Conservation (phyloP, 2,888 invertebrate species). For the Selenia dentaria region DNA sequence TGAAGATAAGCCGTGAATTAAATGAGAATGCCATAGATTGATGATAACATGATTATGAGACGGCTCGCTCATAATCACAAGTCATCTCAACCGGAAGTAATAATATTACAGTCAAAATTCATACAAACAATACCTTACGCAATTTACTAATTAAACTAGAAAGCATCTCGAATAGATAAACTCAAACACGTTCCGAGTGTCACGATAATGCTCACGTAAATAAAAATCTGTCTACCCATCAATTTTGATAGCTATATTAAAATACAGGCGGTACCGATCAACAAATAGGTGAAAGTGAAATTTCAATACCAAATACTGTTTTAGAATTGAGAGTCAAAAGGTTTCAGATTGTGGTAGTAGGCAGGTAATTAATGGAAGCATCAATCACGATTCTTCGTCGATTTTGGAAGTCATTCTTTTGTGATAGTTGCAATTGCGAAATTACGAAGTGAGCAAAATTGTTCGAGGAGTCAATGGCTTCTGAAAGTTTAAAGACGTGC, state of each 20-base stretch:
- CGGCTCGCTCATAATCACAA: slow-evolving; percentile 16
- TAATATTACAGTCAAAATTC: slow-evolving; percentile 10
- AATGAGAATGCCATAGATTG: slow-evolving; percentile 24
- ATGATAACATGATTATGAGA: slow-evolving; percentile 25
- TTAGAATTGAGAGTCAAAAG: slow-evolving; percentile 56
- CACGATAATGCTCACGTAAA: slow-evolving; percentile 68
- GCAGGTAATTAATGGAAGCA: slow-evolving; percentile 71
- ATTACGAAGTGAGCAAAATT: slow-evolving; percentile 32
- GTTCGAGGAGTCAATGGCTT: slow-evolving; percentile 43
- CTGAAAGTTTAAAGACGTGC: slow-evolving; percentile 23
- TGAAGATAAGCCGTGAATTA: slow-evolving; percentile 23
- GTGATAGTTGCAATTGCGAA: slow-evolving; percentile 34
- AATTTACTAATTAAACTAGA: slow-evolving; percentile 62
- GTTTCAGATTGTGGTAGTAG: slow-evolving; percentile 52
- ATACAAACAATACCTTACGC: slow-evolving; percentile 40
- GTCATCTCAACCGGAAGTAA: slow-evolving; percentile 21
- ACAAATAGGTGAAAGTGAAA: slow-evolving; percentile 76
- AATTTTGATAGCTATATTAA: slow-evolving; percentile 62
- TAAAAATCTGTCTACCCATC: slow-evolving; percentile 54
- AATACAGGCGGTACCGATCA: slow-evolving; percentile 44
- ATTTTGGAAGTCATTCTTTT: slow-evolving; percentile 43
- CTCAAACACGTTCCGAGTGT: slow-evolving; percentile 34
- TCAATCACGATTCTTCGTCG: slow-evolving; percentile 59
- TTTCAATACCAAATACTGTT: slow-evolving; percentile 64
- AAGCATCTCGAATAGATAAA: slow-evolving; percentile 49